Base-by-base conservation (phyloP, 2,797 vertebrate genomes). In the Channallabes apus region DNA sequence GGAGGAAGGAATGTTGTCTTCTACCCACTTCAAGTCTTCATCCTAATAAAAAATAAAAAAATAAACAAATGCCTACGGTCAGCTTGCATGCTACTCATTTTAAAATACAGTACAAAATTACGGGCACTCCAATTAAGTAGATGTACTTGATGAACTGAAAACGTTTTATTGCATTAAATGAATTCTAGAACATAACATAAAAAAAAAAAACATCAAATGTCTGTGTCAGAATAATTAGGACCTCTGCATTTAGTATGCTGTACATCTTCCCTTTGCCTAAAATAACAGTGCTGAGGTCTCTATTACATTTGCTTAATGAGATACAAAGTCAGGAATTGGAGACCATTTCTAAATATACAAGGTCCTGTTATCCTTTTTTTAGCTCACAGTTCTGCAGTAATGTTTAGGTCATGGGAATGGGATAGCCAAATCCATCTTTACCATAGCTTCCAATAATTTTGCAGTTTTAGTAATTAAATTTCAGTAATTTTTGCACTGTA, bases 21-120 rank as follows among this genome's bases (percentile, higher is more conserved):
- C 95, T 86, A 96, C 95, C 96, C 96, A 96, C 88, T 95, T 96
- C 89, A 96, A 90, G 89, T 96, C 94, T 81, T 96, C 95, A 90
- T 96, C 96, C 96, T 96, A 56, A 24, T 29, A 3, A 20, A 87
- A 35, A 86, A 27, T n/a, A n/a, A n/a, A n/a, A n/a, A n/a, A n/a
- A 88, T 73, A 75, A 84, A 86, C 35, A 90, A 27, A 6, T 17
- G 11, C 38, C 29, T 56, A 24, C 9, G 27, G 20, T 68, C 11
- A 81, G 8, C 18, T 58, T 79, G 3, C 9, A 58, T 51, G 24
- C 14, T n/a, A 72, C 41, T 35, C 15, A n/a, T 67, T 68, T 51
- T 76, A n/a, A 76, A 18, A 17, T n/a, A 56, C 15, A 29, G 18
- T 35, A 1, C 17, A 35, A 35, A 35, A 24, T 38, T 61, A 78